A percentile compares a stretch with the other conserved stretches of the same genome.
phyloP scores from a whole-genome alignment of 2,113 vertebrate species.

The Alexandromys fortis region DNA sequence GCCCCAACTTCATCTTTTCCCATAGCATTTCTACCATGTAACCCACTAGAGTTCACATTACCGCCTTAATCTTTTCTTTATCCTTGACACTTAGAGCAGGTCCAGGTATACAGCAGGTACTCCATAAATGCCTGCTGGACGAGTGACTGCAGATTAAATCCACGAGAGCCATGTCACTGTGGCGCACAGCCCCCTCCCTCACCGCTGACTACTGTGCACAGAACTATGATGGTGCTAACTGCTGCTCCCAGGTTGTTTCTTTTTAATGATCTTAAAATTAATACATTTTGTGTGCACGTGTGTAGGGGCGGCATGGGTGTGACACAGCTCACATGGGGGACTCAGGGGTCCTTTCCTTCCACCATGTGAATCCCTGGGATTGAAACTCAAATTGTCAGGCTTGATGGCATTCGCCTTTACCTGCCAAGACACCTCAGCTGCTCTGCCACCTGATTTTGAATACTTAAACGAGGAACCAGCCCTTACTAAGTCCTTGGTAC shows the following conservation, averaged over 20 bases:
- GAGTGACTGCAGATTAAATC: slow-evolving; percentile 45
- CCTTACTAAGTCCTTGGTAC: not conserved
- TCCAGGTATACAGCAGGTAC: slow-evolving; percentile 6
- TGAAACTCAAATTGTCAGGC: not conserved
- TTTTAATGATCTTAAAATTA: not conserved
- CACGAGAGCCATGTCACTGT: not conserved
- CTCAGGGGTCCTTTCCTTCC: not conserved
- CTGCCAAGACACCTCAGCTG: not conserved
- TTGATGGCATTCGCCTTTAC: not conserved
- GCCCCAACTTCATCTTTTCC: not conserved
- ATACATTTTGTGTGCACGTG: not conserved
- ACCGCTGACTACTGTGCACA: not conserved
- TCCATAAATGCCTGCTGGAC: slow-evolving; percentile 20
- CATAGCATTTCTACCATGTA: not conserved
- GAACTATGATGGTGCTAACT: not conserved
- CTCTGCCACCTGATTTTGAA: not conserved
- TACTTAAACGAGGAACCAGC: not conserved
- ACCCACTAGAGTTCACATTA: not conserved
- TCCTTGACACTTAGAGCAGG: not conserved
- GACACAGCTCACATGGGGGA: not conserved
- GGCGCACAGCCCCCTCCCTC: not conserved
- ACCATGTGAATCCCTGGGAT: not conserved
- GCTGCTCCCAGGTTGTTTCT: not conserved
- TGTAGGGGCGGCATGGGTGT: not conserved
- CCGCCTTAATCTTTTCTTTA: not conserved